These are phyloP conservation scores for Tragelaphus oryx DNA, from an alignment of 2,797 vertebrate genomes.

Conservation along the genomic window DNA sequence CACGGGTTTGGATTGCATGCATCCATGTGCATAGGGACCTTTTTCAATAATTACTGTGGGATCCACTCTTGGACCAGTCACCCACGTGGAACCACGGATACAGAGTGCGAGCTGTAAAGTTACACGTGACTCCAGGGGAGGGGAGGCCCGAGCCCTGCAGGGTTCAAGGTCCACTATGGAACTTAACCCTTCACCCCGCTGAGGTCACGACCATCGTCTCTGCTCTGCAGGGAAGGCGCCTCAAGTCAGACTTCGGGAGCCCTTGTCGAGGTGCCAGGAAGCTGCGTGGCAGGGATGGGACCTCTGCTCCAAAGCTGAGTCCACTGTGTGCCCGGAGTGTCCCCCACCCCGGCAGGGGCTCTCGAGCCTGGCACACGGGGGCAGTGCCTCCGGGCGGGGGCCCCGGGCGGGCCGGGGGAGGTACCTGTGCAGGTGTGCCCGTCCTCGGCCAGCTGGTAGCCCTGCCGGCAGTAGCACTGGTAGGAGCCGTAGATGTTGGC, in stretches of 20 bases:
- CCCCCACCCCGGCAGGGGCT: fast-evolving
- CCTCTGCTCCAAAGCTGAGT: fast-evolving
- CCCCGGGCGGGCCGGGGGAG: fast-evolving
- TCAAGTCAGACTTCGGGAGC: not conserved
- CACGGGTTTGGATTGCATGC: not conserved
- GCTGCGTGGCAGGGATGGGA: fast-evolving
- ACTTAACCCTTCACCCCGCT: not conserved
- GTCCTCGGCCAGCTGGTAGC: slow-evolving; percentile 94
- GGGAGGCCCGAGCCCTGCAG: not conserved
- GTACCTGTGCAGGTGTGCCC: slow-evolving; percentile 93
- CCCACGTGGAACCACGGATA: fast-evolving
- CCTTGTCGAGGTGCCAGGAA: not conserved
- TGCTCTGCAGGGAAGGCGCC: not conserved
- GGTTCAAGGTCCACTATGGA: not conserved
- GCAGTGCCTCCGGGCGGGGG: fast-evolving
- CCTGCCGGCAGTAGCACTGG: slow-evolving; percentile 96
- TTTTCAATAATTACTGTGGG: fast-evolving
- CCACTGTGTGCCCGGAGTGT: not conserved
- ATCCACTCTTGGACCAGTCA: not conserved
- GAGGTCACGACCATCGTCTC: not conserved
- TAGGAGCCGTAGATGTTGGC: slow-evolving; percentile 97
- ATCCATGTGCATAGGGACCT: not conserved
- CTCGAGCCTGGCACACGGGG: not conserved
- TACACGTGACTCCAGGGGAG: fast-evolving
- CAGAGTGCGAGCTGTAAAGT: not conserved